These are phyloP conservation scores for Thera britannica DNA, from an alignment of 2,888 invertebrate genomes.

Conservation along the genomic window DNA sequence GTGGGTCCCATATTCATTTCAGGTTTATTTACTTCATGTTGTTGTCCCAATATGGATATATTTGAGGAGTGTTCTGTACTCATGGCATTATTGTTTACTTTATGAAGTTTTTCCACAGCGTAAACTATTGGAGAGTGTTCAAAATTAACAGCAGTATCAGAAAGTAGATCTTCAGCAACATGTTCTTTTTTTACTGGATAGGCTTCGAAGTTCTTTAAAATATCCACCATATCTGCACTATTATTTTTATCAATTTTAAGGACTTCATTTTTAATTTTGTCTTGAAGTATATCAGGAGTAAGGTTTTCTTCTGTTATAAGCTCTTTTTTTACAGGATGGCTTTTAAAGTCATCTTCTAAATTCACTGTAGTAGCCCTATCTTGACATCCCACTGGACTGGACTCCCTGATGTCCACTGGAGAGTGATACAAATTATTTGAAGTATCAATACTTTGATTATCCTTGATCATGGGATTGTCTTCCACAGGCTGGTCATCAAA, in stretches of 20 bases:
- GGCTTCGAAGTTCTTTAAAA: constrained; percentile 3
- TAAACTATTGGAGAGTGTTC: background rate
- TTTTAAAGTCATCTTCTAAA: too few relatives aligned
- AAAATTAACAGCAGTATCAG: background rate
- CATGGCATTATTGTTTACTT: background rate
- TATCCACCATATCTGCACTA: constrained; percentile 23
- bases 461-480: background rate
- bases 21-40: background rate
- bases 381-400: too few relatives aligned
- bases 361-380: too few relatives aligned
- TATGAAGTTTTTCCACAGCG: background rate
- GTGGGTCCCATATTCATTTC: background rate
- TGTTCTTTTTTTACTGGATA: background rate
- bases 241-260: constrained; percentile 10
- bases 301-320: background rate
- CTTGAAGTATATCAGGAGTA: background rate
- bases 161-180: background rate
- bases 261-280: constrained; percentile 15
- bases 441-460: too few relatives aligned
- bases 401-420: too few relatives aligned
- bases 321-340: background rate
- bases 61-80: background rate
- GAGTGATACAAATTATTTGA: too few relatives aligned
- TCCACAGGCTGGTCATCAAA: background rate
- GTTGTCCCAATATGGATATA: background rate